These are phyloP conservation scores for Ahaetulla prasina DNA, from an alignment of 2,113 vertebrate species.

Conservation along the genomic window DNA sequence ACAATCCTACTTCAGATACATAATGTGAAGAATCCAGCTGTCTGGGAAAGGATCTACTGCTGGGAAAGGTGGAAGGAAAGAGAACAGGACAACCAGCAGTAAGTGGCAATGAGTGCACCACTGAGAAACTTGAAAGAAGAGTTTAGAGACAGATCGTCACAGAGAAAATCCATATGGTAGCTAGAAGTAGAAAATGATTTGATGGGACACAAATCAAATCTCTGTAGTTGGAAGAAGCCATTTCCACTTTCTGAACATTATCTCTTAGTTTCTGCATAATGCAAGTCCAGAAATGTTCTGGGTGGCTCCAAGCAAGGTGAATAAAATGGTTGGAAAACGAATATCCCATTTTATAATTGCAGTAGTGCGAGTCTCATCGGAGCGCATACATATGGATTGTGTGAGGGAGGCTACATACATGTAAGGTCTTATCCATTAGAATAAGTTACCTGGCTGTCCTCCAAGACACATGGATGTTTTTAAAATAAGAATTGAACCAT, in stretches of 20 bases:
- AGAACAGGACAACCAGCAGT: neutral
- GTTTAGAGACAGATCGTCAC: neutral
- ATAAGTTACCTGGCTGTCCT: neutral
- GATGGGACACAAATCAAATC: neutral
- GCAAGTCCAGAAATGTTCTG: neutral
- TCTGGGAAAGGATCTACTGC: neutral
- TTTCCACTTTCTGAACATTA: neutral
- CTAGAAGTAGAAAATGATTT: neutral
- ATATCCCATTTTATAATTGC: neutral
- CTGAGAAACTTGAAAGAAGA: neutral
- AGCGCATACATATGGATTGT: neutral
- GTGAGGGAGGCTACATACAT: neutral
- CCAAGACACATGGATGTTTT: neutral
- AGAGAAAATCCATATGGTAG: neutral
- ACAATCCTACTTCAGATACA: neutral
- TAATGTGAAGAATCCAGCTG: neutral
- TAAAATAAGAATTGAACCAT: neutral
- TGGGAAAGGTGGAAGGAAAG: neutral
- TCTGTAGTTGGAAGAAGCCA: neutral
- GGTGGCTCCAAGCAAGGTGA: neutral
- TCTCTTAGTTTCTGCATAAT: neutral
- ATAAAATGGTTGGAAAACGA: neutral
- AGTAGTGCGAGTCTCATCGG: neutral
- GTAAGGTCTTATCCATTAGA: too few relatives aligned
- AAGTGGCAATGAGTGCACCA: neutral